Evolutionary conservation across 2,113 vertebrate genomes (phyloP), one percentile per base, ranked within the genome.

Genomic region (Morone chrysops): DNA sequence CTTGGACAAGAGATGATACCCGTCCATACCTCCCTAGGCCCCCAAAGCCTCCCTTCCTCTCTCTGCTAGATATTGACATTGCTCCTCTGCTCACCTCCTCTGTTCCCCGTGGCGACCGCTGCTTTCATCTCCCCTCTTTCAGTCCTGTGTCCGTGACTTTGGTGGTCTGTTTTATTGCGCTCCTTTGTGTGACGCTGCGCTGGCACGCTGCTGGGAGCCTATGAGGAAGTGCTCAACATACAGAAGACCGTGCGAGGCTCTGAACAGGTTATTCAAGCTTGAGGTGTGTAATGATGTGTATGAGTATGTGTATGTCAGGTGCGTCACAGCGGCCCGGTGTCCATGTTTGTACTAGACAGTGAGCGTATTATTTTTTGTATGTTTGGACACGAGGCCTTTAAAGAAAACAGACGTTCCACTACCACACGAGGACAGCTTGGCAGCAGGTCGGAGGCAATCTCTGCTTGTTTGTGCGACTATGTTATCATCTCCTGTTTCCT

Each of bases 401-500:
- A 92, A 90, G 85, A 90, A 92, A 93, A 90, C 85, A 90, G 56
- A 85, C 75, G 11, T 80, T 31, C 65, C 41, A 7, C 70, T 11
- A 83, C 72, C 75, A 78, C 80, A 79, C 31, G 82, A 83, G 89
- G 84, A 87, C 78, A 70, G 90, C 78, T 4, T n/a, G 70, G 87
- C 89, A 82, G 87, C 87, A 86, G 90, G 88, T 91, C 75, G 72
- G 82, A 90, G 88, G 87, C 85, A 80, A 83, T 85, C 87, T 80
- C 86, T 73, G 76, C 91, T 91, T 94, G 93, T 95, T 94, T 95
- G 92, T 84, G 76, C 56, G 85, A 77, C 87, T 54, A 67, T 91
- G 91, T 91, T 93, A 94, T 95, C 94, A 87, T 93, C 91, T 88
- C 88, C 90, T 88, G 90, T 92, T 95, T 95, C 94, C 94, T 93